Evolutionary conservation across 2,113 vertebrate genomes (phyloP).

Genomic region (Oreotragus oreotragus): DNA sequence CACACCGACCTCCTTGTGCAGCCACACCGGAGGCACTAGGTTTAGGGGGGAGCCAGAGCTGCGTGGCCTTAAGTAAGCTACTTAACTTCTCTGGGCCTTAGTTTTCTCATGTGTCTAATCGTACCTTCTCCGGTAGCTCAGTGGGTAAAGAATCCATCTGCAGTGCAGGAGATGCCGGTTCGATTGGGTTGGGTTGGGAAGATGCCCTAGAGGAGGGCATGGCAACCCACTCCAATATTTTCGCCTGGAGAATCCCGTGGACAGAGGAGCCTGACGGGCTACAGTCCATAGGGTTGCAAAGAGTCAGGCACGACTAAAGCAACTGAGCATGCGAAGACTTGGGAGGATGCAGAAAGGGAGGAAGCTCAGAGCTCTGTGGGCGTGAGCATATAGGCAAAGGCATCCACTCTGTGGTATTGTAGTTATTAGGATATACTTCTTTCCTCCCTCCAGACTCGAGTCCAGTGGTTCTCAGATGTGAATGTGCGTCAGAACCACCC

Average conservation of each 20-base stretch:
- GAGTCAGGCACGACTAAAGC: neutral
- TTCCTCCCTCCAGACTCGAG: neutral
- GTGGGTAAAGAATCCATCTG: neutral
- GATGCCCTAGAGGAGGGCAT: neutral
- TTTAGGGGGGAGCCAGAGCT: neutral
- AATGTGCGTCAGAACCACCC: neutral
- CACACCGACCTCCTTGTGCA: neutral
- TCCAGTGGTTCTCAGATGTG: neutral
- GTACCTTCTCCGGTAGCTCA: neutral
- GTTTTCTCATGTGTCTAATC: neutral
- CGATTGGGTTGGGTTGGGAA: neutral
- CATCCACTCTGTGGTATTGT: neutral
- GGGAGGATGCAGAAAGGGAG: neutral
- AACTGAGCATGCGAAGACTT: neutral
- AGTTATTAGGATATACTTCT: neutral
- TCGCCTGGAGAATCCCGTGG: neutral
- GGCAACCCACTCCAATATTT: neutral
- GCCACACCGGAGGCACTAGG: neutral
- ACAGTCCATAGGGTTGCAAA: neutral
- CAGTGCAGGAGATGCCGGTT: neutral
- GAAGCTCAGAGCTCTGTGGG: neutral
- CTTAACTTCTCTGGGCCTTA: neutral
- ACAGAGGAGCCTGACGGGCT: neutral
- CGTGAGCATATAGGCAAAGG: fast-evolving
- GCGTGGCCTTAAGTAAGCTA: neutral